Base-by-base conservation (phyloP, 2,888 invertebrate genomes). In the Tipula unca region DNA sequence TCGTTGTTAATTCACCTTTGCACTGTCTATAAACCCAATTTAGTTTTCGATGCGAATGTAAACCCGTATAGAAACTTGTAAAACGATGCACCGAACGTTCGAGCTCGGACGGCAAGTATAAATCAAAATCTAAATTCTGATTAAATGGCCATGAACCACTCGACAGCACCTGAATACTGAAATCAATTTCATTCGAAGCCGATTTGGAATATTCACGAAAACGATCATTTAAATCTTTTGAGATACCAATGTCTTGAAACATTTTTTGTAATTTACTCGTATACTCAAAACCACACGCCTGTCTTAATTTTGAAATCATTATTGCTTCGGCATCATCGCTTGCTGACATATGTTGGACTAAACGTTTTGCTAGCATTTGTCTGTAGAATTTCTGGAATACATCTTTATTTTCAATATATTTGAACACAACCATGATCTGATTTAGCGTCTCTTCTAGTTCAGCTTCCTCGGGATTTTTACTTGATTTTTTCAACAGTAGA, bases 311-410 rank as follows among this genome's bases (percentile, higher is more conserved):
- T 88, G 98, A 98, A 93, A 99, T 99, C 99, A 99, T 99, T 88
- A 97, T 98, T 87, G 99, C 98, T 91, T 99, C 99, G 5, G 99
- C 99, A 91, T 99, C 99, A 89, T 99, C 99, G 89, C 98, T 98
- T 48, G 99, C 99, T 2, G 99, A 99, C 94, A 98, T 97, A 89
- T 99, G 98, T 89, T 97, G 97, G 1, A 99, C 99, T 88, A 99
- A 93, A 86, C 99, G 94, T 91, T 99, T 99, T 54, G 99, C 99
- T 88, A 99, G 92, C 98, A 99, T 98, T 93, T 99, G 99, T 90
- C 98, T 98, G 92, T 99, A 99, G 91, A 99, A 99, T 92, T 99
- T 99, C 92, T 99, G 99, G 93, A 99, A 99, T 86, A 99, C 99
- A 91, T 99, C 99, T 91, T 99, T 99, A 92, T 99, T 99, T 91